These are phyloP conservation scores for Euglossa dilemma DNA, from an alignment of 1,140 invertebrate genomes.

Conservation along the genomic window DNA sequence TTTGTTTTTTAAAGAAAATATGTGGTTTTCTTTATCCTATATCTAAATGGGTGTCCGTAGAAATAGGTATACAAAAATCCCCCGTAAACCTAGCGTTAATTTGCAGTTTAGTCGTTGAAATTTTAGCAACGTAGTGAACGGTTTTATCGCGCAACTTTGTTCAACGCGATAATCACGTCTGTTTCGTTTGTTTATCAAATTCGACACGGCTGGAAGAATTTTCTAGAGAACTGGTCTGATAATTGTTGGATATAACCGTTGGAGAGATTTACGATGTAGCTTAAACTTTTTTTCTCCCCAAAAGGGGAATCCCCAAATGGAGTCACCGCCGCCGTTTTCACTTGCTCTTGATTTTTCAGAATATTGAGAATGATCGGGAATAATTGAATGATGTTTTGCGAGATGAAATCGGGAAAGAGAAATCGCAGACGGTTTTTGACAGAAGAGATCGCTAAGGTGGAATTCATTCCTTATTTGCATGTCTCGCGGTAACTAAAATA, in stretches of 20 bases:
- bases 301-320: slow-evolving; percentile 13
- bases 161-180: no score
- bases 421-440: neutral
- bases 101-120: no score
- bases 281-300: slow-evolving; percentile 16
- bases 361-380: neutral
- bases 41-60: no score
- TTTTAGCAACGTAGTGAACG: no score
- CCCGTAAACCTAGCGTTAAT: no score
- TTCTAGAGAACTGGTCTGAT: slow-evolving; percentile 14
- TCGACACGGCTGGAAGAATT: neutral
- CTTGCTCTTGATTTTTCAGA: slow-evolving; percentile 7
- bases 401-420: slow-evolving; percentile 3
- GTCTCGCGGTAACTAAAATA: neutral
- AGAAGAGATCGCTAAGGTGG: no score
- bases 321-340: slow-evolving; percentile 18
- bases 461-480: neutral
- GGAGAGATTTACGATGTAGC: neutral
- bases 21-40: no score
- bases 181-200: neutral
- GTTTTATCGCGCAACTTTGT: no score
- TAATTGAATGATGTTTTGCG: neutral
- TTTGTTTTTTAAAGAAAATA: no score
- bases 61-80: no score
- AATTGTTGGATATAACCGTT: slow-evolving; percentile 8